phyloP scores from a whole-genome alignment of 2,797 vertebrate species.

The Crax fasciolata region DNA sequence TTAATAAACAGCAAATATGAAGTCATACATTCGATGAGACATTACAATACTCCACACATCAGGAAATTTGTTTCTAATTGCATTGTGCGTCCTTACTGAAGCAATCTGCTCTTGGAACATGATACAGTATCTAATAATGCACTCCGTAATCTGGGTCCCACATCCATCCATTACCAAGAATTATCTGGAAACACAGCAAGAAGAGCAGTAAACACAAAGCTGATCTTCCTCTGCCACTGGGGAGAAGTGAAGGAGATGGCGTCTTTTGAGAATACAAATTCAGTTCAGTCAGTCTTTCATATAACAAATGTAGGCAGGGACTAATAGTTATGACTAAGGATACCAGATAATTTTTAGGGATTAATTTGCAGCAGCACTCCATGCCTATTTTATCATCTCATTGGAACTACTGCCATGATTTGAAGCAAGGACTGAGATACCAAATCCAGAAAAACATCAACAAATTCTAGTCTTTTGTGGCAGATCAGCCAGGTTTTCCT shows the following conservation, averaged over 20 bases:
- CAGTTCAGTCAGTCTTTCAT: neutral
- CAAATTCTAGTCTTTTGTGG: neutral
- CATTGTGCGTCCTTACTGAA: neutral
- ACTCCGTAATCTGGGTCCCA: neutral
- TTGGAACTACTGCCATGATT: rapidly evolving
- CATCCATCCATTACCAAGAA: neutral
- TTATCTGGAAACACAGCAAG: rapidly evolving
- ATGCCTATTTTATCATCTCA: neutral
- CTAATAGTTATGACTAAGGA: neutral
- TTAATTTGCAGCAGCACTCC: neutral
- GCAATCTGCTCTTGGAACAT: constrained; percentile 29
- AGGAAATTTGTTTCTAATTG: constrained; percentile 54
- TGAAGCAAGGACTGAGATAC: neutral
- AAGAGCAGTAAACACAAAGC: neutral
- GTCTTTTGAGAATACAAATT: neutral
- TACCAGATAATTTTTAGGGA: neutral
- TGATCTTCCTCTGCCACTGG: neutral
- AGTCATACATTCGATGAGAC: neutral
- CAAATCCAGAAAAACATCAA: neutral
- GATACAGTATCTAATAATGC: neutral
- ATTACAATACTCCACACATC: neutral
- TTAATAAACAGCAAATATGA: neutral
- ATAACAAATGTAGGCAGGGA: rapidly evolving
- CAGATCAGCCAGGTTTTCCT: neutral
- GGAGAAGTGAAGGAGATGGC: neutral